Percentiles rank a stretch among this genome's conserved stretches.
Evolutionary conservation across 2,113 vertebrate species (phyloP).

Genomic region (Bubalus kerabau): DNA sequence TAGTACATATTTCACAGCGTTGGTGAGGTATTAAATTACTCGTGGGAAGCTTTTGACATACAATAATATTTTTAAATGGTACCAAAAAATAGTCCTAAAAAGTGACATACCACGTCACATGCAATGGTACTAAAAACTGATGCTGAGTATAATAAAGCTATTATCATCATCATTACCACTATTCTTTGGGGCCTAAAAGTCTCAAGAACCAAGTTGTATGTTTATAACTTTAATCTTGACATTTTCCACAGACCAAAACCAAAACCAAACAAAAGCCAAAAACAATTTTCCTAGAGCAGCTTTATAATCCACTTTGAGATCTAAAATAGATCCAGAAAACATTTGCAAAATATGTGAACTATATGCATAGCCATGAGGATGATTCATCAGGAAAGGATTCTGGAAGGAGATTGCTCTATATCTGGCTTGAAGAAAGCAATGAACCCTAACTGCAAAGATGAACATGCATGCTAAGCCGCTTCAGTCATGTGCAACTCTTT

Average conservation of each 20-base stretch:
- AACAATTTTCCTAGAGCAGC: neutral
- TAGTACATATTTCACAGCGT: neutral
- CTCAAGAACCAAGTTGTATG: neutral
- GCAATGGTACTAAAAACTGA: neutral
- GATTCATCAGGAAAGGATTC: neutral
- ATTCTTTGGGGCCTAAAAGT: neutral
- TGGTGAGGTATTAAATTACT: neutral
- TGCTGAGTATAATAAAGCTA: neutral
- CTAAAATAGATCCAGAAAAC: slow-evolving; percentile 13
- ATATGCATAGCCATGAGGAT: neutral
- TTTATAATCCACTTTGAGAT: neutral
- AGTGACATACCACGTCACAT: neutral
- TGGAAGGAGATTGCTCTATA: neutral
- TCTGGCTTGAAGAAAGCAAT: neutral
- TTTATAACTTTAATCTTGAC: neutral
- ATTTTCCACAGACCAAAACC: neutral
- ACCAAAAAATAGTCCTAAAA: neutral
- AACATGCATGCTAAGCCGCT: neutral
- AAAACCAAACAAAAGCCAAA: neutral
- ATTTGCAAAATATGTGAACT: neutral
- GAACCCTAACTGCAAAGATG: neutral
- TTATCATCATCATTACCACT: neutral
- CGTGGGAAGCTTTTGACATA: neutral
- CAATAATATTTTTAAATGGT: neutral
- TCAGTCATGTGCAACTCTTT: neutral